Evolutionary conservation across 2,797 vertebrate genomes (phyloP), one percentile per base, ranked within the genome.

Genomic region (Eleutherodactylus coqui): DNA sequence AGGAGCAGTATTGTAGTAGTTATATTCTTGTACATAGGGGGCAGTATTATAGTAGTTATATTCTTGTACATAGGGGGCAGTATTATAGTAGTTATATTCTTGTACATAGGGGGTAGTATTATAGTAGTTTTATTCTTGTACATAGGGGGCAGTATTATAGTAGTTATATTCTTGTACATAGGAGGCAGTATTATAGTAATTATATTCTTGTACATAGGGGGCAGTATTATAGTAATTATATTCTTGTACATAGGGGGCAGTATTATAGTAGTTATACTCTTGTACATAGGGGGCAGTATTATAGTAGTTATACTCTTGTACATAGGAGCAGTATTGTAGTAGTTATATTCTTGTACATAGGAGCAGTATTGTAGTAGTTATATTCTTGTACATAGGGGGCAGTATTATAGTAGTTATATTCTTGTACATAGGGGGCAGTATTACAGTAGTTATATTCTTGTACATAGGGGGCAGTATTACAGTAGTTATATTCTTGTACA

Each of bases 341-440:
- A 62, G 58, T 32, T 62, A 62, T 62, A 62, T 62, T 62, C 58
- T 62, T 62, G 58, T 62, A 29, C 58, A 62, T 62, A 62, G 58
- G 58, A 13, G 27, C 58, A 32, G 58, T 62, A 62, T 62, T 62
- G 29, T 62, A 62, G 58, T 62, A 62, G 58, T 13, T 32, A 62
- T 62, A 62, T 62, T 62, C 58, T 62, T 62, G 27, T 62, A 62
- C 17, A 53, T 53, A 53, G 51, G 51, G 6, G 51, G 14, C 51
- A 53, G 51, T 53, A 53, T 53, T 14, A 14, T 62, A 62, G n/a
- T 60, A 60, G 55, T 10, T 60, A 60, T 60, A 60, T 60, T 60
- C n/a, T 13, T 60, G 55, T 60, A 60, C n/a, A 27, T 27, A 60
- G n/a, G 24, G 8, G n/a, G 55, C 55, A 27, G 55, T 60, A 60